phyloP scores from a whole-genome alignment of 2,113 vertebrate genomes.

The Entosphenus tridentatus region DNA sequence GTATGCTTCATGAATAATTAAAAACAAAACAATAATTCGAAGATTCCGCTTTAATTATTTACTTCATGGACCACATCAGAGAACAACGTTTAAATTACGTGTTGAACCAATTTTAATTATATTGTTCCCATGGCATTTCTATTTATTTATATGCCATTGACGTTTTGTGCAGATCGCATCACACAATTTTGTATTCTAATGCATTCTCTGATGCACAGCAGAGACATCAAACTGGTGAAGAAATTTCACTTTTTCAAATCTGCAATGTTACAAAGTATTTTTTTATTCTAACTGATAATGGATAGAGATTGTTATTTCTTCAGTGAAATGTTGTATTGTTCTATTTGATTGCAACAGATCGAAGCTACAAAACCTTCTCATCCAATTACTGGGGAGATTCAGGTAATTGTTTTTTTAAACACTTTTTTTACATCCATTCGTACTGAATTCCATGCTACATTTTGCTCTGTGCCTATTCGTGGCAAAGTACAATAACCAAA shows the following conservation, averaged over 20 bases:
- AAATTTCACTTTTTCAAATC: slow-evolving; percentile 14
- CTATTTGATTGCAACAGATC: slow-evolving; percentile 26
- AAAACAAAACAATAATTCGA: not conserved
- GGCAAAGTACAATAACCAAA: no score
- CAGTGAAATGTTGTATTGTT: not conserved
- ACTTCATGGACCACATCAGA: not conserved
- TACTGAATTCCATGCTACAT: no score
- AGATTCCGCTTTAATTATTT: not conserved
- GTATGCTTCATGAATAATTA: no score
- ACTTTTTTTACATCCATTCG: no score
- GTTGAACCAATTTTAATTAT: not conserved
- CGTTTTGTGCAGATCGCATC: no score
- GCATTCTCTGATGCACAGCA: no score
- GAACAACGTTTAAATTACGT: not conserved
- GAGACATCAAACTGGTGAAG: not conserved
- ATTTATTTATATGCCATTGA: no score
- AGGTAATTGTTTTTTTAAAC: slow-evolving; percentile 28
- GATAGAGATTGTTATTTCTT: not conserved
- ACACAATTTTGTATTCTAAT: no score
- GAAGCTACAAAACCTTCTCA: slow-evolving; percentile 44
- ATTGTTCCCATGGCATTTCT: no score
- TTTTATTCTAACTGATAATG: slow-evolving; percentile 6
- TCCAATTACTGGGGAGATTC: slow-evolving; percentile 83
- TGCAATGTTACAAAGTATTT: not conserved
- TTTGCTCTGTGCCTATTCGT: no score